These are phyloP conservation scores for Copsychus sechellarum DNA, from an alignment of 2,113 vertebrate genomes.

Conservation along the genomic window DNA sequence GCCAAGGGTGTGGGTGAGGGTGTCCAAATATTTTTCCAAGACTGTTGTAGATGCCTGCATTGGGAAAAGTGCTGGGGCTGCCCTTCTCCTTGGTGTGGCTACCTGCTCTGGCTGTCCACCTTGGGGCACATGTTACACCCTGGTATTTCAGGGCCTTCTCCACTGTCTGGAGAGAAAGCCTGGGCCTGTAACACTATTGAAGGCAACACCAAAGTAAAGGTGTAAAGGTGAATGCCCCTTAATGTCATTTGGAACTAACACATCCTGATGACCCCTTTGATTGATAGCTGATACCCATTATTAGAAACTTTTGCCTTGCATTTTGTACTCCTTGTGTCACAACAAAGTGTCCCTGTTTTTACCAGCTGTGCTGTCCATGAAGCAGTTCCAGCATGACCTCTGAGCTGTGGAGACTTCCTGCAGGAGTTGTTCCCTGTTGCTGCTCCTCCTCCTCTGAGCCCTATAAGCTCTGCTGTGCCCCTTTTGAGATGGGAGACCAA, in stretches of 20 bases:
- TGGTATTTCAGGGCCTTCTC: background rate
- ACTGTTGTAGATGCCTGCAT: background rate
- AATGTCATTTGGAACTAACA: background rate
- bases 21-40: background rate
- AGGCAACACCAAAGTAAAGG: background rate
- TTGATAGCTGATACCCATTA: background rate
- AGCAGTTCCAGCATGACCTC: background rate
- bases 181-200: background rate
- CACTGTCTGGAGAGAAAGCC: background rate
- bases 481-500: background rate
- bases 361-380: background rate
- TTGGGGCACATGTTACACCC: background rate
- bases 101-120: background rate
- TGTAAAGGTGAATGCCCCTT: background rate
- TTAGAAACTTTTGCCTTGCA: background rate
- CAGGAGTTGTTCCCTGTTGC: background rate
- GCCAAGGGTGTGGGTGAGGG: accelerated
- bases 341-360: background rate
- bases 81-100: background rate
- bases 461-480: background rate
- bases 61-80: background rate
- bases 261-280: background rate
- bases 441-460: background rate
- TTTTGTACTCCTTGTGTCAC: background rate
- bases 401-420: background rate